Percentiles rank a stretch among this genome's conserved stretches.
These are phyloP conservation scores for Tetragonula carbonaria DNA, from an alignment of 2,888 invertebrate species.

Conservation along the genomic window DNA sequence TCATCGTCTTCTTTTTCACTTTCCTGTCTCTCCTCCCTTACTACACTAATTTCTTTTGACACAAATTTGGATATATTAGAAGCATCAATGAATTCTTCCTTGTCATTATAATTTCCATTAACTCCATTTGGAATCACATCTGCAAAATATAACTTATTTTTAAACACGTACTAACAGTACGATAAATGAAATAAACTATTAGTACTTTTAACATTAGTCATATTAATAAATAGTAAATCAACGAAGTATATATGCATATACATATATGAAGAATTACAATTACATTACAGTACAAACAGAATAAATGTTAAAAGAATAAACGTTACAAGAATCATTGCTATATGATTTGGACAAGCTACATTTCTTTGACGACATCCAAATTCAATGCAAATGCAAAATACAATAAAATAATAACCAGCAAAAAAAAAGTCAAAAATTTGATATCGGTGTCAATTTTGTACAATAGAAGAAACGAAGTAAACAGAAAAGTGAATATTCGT, in stretches of 20 bases:
- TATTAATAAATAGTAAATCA: no score
- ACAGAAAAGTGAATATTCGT: constrained; percentile 1
- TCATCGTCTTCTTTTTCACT: constrained; percentile 70
- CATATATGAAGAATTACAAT: not conserved
- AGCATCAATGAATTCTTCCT: constrained; percentile 71
- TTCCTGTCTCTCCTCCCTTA: constrained; percentile 67
- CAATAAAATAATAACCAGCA: not conserved
- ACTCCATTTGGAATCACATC: constrained; percentile 84
- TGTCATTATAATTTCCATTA: constrained; percentile 82
- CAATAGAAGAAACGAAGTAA: not conserved
- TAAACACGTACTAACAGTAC: not conserved
- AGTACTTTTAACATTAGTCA: not conserved
- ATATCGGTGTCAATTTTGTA: not conserved
- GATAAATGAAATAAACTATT: not conserved
- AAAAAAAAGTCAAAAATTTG: not conserved
- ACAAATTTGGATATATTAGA: constrained; percentile 62
- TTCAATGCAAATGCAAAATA: constrained; percentile 1
- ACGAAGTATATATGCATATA: no score
- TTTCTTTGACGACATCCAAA: not conserved
- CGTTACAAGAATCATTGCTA: not conserved
- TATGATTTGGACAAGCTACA: not conserved
- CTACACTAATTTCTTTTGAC: constrained; percentile 63
- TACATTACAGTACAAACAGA: not conserved
- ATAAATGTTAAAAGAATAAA: not conserved
- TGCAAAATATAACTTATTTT: constrained; percentile 70